Evolutionary conservation across 2,888 invertebrate species (phyloP), one percentile per base, ranked within the genome.

Genomic region (Phortica okadai): DNA sequence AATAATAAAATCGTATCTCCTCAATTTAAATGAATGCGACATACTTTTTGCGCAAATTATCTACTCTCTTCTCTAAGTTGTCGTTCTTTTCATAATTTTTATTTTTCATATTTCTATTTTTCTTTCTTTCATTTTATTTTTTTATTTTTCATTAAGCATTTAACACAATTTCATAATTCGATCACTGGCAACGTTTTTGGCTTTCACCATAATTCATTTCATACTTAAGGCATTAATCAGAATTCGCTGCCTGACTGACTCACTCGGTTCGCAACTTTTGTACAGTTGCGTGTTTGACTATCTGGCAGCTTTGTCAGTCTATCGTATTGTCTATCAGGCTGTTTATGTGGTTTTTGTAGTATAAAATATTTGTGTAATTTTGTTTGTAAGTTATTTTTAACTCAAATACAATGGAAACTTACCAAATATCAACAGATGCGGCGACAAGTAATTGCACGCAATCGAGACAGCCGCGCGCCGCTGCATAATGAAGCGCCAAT

Each of bases 401-500:
- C 56, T 5, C 16, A 56, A 10, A 5, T 54, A 56, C 1, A 56
- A n/a, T 56, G 6, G 16, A 10, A 21, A 90, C 92, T 92, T 92
- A 96, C 96, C 95, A 95, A 88, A 96, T 94, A 88, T 96, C 96
- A 74, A 95, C 94, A 81, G 96, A 94, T 73, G 96, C 95, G 91
- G 96, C 95, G 56, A 96, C 94, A 66, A 96, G 93, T 25, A 97
- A 93, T 83, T 95, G 94, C 84, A 97, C 96, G 91, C 96, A 96
- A 91, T 97, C 96, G 83, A 97, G 93, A 90, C 96, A 96, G 80
- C 97, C 97, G 82, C 96, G 93, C 77, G 96, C 96, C 45, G 96
- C 96, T 14, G 97, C 97, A 92, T 97, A 97, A 92, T 97, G 97
- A 78, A 97, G 93, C 81, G 97, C 96, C 83, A 97, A 93, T 78